Percentiles rank a stretch among this genome's conserved stretches.
Evolutionary conservation across 2,113 vertebrate genomes (phyloP).

Genomic region (Pseudorhombus dupliciocellatus): DNA sequence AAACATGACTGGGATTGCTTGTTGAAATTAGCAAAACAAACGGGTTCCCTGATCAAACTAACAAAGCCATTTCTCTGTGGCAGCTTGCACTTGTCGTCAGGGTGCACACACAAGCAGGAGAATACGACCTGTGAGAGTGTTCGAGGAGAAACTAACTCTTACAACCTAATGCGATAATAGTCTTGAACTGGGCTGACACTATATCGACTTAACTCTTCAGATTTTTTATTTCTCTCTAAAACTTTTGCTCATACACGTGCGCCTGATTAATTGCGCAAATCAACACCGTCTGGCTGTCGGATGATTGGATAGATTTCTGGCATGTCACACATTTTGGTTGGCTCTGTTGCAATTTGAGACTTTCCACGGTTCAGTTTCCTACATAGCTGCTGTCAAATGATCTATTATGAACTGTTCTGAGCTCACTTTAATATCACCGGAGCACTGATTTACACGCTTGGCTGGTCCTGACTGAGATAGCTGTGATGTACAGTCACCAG

Average conservation of each 20-base stretch:
- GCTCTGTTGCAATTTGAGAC: neutral
- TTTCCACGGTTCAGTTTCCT: neutral
- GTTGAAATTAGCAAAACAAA: neutral
- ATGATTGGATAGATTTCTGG: constrained; percentile 12
- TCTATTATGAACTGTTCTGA: neutral
- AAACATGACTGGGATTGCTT: neutral
- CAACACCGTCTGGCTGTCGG: constrained; percentile 4
- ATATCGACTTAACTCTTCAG: neutral
- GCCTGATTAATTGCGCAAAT: constrained; percentile 8
- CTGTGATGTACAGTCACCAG: neutral
- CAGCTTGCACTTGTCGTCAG: too few relatives aligned
- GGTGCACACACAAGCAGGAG: neutral
- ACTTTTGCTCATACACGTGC: neutral
- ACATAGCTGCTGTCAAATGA: constrained; percentile 1
- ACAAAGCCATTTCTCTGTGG: neutral
- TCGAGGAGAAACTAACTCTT: too few relatives aligned
- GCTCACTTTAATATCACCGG: neutral
- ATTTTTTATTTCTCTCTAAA: neutral
- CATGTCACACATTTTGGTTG: constrained; percentile 1
- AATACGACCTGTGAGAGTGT: neutral
- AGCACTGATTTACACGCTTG: neutral
- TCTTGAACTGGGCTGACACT: neutral
- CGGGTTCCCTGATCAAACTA: neutral
- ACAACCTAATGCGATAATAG: neutral
- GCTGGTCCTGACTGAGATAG: neutral